These are phyloP conservation scores for Tragopan temminckii DNA, from an alignment of 2,797 vertebrate species.

Conservation along the genomic window DNA sequence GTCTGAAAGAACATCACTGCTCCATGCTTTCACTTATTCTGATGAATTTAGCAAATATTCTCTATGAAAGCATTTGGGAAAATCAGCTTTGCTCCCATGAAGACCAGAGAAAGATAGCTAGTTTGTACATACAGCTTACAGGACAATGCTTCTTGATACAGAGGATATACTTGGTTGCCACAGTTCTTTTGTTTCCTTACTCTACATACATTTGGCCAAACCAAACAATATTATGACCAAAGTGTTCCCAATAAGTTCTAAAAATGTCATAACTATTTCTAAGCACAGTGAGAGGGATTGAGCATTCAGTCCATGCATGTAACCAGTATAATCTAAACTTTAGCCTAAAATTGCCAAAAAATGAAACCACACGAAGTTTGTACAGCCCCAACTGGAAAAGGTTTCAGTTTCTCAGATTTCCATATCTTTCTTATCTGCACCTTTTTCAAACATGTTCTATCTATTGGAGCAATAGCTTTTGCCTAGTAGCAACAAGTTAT, in stretches of 20 bases:
- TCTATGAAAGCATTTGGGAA: not conserved
- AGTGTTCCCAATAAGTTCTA: not conserved
- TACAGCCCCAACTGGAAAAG: not conserved
- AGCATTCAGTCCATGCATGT: not conserved
- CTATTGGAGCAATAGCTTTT: not conserved
- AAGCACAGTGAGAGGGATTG: not conserved
- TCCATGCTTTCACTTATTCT: not conserved
- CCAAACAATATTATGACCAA: not conserved
- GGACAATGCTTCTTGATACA: not conserved
- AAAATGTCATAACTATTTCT: not conserved
- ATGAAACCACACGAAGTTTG: not conserved
- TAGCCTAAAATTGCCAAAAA: not conserved
- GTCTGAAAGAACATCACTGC: not conserved
- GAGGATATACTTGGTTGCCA: not conserved
- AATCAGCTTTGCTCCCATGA: not conserved
- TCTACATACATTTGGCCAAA: not conserved
- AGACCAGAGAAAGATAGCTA: not conserved
- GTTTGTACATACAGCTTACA: not conserved
- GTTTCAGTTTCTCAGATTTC: not conserved
- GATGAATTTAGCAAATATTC: not conserved
- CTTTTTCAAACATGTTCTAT: not conserved
- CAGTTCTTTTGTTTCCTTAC: not conserved
- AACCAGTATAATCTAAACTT: not conserved
- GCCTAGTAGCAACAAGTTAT: not conserved
- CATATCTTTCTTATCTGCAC: not conserved